A percentile compares a stretch with the other conserved stretches of the same genome.
Conservation (phyloP, 23 tunicate genomes). For the Ascidia mentula region DNA sequence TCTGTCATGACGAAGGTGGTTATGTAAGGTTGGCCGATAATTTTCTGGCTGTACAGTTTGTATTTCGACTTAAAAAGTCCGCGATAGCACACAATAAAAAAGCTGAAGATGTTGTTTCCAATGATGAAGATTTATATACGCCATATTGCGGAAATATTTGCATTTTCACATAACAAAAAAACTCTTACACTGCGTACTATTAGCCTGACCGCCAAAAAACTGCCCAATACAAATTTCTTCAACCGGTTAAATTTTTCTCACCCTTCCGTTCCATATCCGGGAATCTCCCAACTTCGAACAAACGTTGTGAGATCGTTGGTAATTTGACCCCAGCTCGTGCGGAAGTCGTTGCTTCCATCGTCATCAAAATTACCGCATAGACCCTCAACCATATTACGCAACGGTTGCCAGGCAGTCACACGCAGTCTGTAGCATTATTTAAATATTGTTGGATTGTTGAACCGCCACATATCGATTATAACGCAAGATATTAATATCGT, state of each 20-base stretch:
- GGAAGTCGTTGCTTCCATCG: constrained; percentile 41
- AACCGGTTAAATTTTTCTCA: background rate
- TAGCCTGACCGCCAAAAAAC: too few species aligned
- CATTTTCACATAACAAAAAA: too few species aligned
- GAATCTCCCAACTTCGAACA: constrained; percentile 59
- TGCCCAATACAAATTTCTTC: background rate
- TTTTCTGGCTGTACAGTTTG: too few species aligned
- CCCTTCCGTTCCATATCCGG: constrained; percentile 54
- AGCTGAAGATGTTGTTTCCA: too few species aligned
- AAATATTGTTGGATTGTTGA: background rate
- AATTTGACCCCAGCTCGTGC: constrained; percentile 40
- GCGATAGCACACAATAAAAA: too few species aligned
- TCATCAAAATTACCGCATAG: constrained; percentile 75
- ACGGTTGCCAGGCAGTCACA: constrained; percentile 41
- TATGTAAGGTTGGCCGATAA: too few species aligned
- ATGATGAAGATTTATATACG: too few species aligned
- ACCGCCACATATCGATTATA: too few species aligned
- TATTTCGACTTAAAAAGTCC: too few species aligned
- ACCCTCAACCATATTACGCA: constrained; percentile 57
- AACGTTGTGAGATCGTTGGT: constrained; percentile 44
- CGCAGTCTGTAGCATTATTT: constrained; percentile 41
- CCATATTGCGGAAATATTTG: too few species aligned
- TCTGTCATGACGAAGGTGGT: too few species aligned
- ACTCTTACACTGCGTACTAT: too few species aligned
- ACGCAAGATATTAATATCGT: background rate